phyloP scores from a whole-genome alignment of 2,113 vertebrate species.

The Prunella fulvescens region DNA sequence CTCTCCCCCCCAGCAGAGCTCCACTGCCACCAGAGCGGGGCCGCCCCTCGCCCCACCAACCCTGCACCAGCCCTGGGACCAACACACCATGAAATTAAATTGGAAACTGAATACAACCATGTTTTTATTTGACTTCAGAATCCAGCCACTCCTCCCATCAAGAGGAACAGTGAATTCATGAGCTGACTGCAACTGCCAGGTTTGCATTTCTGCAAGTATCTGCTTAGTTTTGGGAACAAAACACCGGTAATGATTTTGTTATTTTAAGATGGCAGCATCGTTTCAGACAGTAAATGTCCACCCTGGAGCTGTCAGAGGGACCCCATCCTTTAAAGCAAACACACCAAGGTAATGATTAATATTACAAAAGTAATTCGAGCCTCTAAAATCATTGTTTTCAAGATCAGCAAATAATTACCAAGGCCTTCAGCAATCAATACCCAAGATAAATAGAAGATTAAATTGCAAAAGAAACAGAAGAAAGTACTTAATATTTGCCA shows the following conservation, averaged over 20 bases:
- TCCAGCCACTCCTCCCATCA: not conserved
- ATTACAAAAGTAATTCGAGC: not conserved
- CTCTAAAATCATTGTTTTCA: slow-evolving; percentile 24
- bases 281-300: not conserved
- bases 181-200: not conserved
- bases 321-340: not conserved
- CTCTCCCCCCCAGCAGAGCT: not conserved
- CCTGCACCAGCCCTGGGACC: not conserved
- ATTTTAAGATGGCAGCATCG: not conserved
- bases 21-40: not conserved
- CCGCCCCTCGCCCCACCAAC: not conserved
- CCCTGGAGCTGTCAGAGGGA: not conserved
- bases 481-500: slow-evolving; percentile 50
- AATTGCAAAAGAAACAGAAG: slow-evolving; percentile 40
- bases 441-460: slow-evolving; percentile 51
- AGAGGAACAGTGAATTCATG: not conserved
- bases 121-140: not conserved
- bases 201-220: not conserved
- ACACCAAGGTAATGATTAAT: slow-evolving; percentile 17
- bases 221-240: not conserved
- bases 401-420: slow-evolving; percentile 48
- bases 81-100: not conserved
- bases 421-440: slow-evolving; percentile 30
- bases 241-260: not conserved
- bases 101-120: not conserved